Conservation (phyloP, 2,888 invertebrate genomes). For the Blera fallax region DNA sequence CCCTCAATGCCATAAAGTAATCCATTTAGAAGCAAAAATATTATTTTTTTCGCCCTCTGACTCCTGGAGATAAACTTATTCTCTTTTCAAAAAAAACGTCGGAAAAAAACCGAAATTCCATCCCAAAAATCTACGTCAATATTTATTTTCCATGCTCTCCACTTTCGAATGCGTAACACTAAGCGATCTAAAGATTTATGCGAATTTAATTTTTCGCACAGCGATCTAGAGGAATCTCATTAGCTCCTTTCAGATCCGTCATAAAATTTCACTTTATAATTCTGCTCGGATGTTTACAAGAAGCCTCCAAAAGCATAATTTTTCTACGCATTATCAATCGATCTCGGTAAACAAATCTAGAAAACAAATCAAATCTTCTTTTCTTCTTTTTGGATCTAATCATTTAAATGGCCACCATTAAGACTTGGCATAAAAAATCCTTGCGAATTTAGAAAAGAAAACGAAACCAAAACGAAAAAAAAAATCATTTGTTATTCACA, state of each 20-base stretch:
- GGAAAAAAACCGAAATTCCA: too few species aligned
- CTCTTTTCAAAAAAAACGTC: too few species aligned
- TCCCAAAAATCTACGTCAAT: too few species aligned
- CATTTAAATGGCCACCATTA: not conserved
- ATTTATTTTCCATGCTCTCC: not conserved
- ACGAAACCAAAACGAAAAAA: not conserved
- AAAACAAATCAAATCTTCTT: not conserved
- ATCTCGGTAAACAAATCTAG: not conserved
- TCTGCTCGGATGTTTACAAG: not conserved
- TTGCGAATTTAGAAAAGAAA: not conserved
- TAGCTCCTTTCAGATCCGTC: not conserved
- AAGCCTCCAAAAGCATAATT: not conserved
- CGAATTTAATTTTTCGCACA: not conserved
- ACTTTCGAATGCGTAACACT: not conserved
- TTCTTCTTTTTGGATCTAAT: not conserved
- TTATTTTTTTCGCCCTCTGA: too few species aligned
- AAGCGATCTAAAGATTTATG: not conserved
- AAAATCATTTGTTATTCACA: not conserved
- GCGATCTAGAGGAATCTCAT: not conserved
- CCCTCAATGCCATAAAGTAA: too few species aligned
- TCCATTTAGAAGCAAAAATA: too few species aligned
- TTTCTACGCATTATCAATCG: not conserved
- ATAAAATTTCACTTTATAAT: not conserved
- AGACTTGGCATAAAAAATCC: not conserved
- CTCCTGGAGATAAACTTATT: too few species aligned